phyloP scores from a whole-genome alignment of 2,797 vertebrate species.

The Hippoglossus hippoglossus region DNA sequence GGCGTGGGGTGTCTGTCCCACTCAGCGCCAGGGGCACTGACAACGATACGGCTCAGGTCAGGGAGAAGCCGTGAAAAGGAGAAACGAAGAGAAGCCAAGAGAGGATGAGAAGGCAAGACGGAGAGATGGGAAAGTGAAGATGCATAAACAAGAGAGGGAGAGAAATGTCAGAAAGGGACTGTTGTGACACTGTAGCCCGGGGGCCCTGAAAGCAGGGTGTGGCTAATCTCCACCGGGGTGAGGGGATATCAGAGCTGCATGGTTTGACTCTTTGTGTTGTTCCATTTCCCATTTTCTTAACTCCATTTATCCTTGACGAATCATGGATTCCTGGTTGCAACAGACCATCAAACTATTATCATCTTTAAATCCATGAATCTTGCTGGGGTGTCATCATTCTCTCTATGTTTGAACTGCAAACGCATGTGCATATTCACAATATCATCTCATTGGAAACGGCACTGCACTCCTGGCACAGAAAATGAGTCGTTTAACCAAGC shows the following conservation, averaged over 20 bases:
- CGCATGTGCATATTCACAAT: not conserved
- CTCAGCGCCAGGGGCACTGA: conserved; percentile 74
- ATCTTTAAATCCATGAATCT: conserved; percentile 17
- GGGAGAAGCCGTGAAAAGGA: conserved; percentile 58
- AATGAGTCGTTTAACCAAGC: not conserved
- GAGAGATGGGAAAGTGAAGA: conserved; percentile 56
- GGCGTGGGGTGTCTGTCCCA: conserved; percentile 66
- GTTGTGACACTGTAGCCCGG: conserved; percentile 65
- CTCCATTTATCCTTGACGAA: conserved; percentile 38
- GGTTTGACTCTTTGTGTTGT: conserved; percentile 38
- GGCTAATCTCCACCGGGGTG: conserved; percentile 56
- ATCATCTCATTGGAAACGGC: conserved; percentile 11
- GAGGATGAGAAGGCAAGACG: conserved; percentile 40
- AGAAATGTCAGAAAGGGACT: conserved; percentile 61
- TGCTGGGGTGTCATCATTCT: conserved; percentile 14
- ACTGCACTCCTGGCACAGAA: conserved; percentile 2
- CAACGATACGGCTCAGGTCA: conserved; percentile 76
- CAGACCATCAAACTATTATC: conserved; percentile 71
- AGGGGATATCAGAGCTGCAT: conserved; percentile 59
- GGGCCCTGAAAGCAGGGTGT: conserved; percentile 74
- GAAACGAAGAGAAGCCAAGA: conserved; percentile 50
- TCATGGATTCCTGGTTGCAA: conserved; percentile 62
- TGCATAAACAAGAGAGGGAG: conserved; percentile 61
- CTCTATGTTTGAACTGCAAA: not conserved
- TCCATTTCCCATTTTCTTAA: conserved; percentile 27